Evolutionary conservation across 2,797 vertebrate species (phyloP), one percentile per base, ranked within the genome.

Genomic region (Lagodon rhomboides): DNA sequence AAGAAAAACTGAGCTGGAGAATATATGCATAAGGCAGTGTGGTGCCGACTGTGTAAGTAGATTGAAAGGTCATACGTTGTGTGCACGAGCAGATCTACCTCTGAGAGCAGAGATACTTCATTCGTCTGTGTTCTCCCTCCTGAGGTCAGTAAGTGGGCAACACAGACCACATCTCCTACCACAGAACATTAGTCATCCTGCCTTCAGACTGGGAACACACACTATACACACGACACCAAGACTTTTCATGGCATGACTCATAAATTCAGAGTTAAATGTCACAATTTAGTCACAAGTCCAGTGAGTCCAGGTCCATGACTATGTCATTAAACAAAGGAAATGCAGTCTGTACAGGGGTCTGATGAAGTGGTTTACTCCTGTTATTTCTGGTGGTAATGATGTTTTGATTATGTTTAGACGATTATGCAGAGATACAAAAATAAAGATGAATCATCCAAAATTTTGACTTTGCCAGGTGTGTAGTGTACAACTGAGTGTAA

Each of bases 211-310:
- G 27, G 67, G 27, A 64, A 71, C 61, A 16, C 72, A 41, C 20
- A 67, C 63, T 64, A 71, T 46, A 83, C 78, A 86, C 13, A 58
- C 43, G 79, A 84, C 79, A 77, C 25, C 4, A 49, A 70, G 79
- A 84, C 80, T 70, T 84, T 74, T 79, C 13, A 55, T 20, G 34
- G 50, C 65, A 54, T 82, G 83, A 91, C 65, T 83, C 85, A 83
- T 41, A 58, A 59, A 13, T 6, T 22, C 11, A 20, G 12, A 65
- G 64, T 12, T 53, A 80, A 82, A 86, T 67, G 64, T 56, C 78
- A 74, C 43, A 20, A 68, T 70, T 77, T 59, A 69, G 20, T 77
- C 70, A 68, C 25, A 59, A 50, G 25, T 69, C 44, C 59, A 49
- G n/a, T 12, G 43, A 59, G 41, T 71, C 16, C 15, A 44, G 25